These are phyloP conservation scores for Drosophila nigritarsus DNA, from an alignment of 2,888 invertebrate genomes.

Conservation along the genomic window DNA sequence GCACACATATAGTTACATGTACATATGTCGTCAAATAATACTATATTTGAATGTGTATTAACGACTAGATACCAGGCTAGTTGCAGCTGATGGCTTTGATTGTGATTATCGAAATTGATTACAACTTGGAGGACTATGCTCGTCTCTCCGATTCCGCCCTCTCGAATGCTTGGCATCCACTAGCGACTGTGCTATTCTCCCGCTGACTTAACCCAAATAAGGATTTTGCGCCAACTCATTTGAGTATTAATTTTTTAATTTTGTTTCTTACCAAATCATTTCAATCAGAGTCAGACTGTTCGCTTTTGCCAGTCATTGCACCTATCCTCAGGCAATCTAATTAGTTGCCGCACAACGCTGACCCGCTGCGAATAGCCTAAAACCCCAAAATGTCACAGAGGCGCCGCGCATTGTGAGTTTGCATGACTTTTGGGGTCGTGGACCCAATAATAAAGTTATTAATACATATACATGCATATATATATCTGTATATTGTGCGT, in stretches of 20 bases:
- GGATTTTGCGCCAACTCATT: constrained; percentile 50
- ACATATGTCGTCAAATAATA: background rate
- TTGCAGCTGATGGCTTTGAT: background rate
- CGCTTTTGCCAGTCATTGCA: constrained; percentile 25
- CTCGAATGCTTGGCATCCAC: background rate
- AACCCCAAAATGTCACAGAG: constrained; percentile 16
- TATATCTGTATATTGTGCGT: constrained; percentile 1
- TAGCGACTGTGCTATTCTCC: constrained; percentile 12
- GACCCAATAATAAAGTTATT: constrained; percentile 38
- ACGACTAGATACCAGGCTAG: background rate
- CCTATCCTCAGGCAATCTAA: constrained; percentile 40
- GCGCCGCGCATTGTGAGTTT: constrained; percentile 14
- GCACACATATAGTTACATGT: background rate
- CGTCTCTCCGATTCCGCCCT: no score
- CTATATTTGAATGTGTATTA: background rate
- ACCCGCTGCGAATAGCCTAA: constrained; percentile 17
- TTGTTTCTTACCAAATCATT: constrained; percentile 50
- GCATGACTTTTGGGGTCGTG: constrained; percentile 41
- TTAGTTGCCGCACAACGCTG: constrained; percentile 27
- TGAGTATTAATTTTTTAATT: constrained; percentile 16
- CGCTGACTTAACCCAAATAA: constrained; percentile 16
- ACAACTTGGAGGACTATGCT: background rate
- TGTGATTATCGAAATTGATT: background rate
- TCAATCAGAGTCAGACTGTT: constrained; percentile 44
- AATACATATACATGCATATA: background rate